Evolutionary conservation across 2,888 invertebrate species (phyloP), one percentile per base, ranked within the genome.

Genomic region (Caenorhabditis zanzibari): DNA sequence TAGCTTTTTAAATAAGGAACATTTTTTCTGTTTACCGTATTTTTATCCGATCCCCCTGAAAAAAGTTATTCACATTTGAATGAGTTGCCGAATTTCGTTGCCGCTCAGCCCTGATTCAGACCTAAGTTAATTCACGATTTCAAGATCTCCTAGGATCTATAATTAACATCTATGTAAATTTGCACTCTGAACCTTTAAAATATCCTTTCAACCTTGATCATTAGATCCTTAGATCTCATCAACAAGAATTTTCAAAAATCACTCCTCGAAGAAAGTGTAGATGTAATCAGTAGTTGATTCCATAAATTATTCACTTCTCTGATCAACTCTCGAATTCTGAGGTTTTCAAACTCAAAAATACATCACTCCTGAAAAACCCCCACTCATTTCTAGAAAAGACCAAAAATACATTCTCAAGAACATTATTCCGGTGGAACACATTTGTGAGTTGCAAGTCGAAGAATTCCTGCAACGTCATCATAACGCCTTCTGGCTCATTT

Each of bases 241-340:
- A 38, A 38, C 38, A 58, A 32, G 24, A 24, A 54, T 19, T 54
- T 22, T 54, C 54, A 54, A 54, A 58, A 58, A 35, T 28, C 32
- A 32, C 16, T 28, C 28, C 22, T 10, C n/a, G 28, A 58, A 24
- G 2, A 32, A 63, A 26, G 1, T 47, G 63, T 63, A 24, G 24
- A 47, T 35, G 66, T n/a, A 49, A 66, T 66, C 54, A 69, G 56
- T 69, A 38, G 56, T 69, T 69, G 69, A 69, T 54, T 69, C 41
- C 41, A 10, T 41, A 22, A 19, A 72, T 72, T 47, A 72, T 72
- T 72, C 59, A 72, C 32, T 47, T 19, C 10, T 32, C 10, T 32
- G 74, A 64, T 74, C 74, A 22, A n/a, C 64, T 74, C 64, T 6
- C 26, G 16, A 26, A 74, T 74, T 74, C 74, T 74, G 74, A 74